A percentile compares a stretch with the other conserved stretches of the same genome.
phyloP scores from a whole-genome alignment of 2,797 vertebrate genomes.

The Ceyx erithaca region DNA sequence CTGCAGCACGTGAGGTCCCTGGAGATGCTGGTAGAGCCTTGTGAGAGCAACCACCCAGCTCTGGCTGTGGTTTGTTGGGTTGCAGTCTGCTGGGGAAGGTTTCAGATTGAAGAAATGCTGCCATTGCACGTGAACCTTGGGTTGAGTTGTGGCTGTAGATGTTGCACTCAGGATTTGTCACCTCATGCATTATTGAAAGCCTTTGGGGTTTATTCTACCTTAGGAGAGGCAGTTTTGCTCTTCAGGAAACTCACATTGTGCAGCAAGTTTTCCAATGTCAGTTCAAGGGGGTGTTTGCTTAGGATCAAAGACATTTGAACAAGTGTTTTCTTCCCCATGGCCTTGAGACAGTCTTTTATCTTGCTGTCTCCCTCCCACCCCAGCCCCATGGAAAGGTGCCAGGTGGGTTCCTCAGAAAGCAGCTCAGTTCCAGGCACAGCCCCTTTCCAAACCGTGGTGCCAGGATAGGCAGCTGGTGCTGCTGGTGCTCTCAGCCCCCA shows the following conservation, averaged over 20 bases:
- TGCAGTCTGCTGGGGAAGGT: not conserved
- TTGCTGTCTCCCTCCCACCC: not conserved
- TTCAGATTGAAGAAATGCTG: not conserved
- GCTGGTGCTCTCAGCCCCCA: not conserved
- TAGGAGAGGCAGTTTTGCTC: not conserved
- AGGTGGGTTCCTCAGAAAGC: accelerated
- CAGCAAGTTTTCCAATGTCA: not conserved
- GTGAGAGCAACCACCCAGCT: accelerated
- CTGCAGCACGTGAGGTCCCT: accelerated
- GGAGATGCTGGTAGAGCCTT: accelerated
- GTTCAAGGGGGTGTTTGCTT: not conserved
- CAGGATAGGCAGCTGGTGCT: not conserved
- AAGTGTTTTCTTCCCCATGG: not conserved
- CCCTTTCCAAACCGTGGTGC: not conserved
- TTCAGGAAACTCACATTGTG: not conserved
- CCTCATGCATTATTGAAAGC: not conserved
- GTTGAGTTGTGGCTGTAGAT: not conserved
- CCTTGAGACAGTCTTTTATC: not conserved
- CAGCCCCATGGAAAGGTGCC: not conserved
- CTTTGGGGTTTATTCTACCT: not conserved
- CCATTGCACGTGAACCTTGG: accelerated
- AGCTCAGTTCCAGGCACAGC: not conserved
- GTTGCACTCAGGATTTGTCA: accelerated
- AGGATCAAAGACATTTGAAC: not conserved
- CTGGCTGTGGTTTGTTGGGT: not conserved